A percentile compares a stretch with the other conserved stretches of the same genome.
These are phyloP conservation scores for Schizotus pectinicornis DNA, from an alignment of 2,888 invertebrate species.

Conservation along the genomic window DNA sequence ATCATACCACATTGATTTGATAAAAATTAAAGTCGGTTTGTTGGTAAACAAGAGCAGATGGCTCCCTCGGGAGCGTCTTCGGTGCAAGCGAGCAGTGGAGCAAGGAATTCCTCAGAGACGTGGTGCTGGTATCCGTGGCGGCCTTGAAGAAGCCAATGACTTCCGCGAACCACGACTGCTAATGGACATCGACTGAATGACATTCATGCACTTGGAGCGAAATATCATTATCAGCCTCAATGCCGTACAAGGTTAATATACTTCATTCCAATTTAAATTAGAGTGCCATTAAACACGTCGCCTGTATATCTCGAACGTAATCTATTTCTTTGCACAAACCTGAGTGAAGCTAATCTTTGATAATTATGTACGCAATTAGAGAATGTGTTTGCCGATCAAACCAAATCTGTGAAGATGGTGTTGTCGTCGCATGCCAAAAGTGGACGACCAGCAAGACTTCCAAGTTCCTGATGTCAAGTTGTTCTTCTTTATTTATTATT, in stretches of 20 bases:
- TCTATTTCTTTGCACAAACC: neutral
- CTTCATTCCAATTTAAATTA: constrained; percentile 43
- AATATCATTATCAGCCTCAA: constrained; percentile 44
- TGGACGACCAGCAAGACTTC: no score
- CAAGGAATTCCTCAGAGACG: constrained; percentile 34
- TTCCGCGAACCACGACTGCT: constrained; percentile 46
- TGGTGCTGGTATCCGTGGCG: constrained; percentile 27
- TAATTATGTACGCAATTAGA: no score
- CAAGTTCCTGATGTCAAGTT: no score
- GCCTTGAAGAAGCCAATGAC: constrained; percentile 52
- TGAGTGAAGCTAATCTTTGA: no score
- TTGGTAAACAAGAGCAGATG: constrained; percentile 6
- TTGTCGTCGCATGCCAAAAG: no score
- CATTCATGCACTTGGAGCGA: constrained; percentile 43
- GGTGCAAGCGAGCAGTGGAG: constrained; percentile 19
- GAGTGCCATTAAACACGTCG: constrained; percentile 30
- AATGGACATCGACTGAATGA: constrained; percentile 49
- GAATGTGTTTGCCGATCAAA: no score
- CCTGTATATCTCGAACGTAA: no score
- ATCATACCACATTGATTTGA: no score
- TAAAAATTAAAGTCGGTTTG: constrained; percentile 15
- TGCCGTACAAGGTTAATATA: constrained; percentile 44
- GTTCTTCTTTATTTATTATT: no score
- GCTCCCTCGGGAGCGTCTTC: constrained; percentile 15
- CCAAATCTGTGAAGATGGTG: no score